These are phyloP conservation scores for Antechinus flavipes DNA, from an alignment of 2,113 vertebrate genomes.

Conservation along the genomic window DNA sequence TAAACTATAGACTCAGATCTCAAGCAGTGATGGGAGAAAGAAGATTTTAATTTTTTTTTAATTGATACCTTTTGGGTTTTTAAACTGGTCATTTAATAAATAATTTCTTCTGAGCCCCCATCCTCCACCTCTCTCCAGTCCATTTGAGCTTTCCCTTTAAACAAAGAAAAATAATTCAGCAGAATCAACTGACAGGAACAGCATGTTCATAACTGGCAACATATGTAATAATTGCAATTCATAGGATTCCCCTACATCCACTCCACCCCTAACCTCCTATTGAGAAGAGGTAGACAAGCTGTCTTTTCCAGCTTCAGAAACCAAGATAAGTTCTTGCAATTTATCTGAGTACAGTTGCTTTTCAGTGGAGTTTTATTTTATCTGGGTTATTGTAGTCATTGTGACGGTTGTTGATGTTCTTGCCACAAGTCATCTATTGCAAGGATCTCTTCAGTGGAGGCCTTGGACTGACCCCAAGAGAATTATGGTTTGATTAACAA, in stretches of 20 bases:
- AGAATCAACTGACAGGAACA: not conserved
- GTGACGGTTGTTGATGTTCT: not conserved
- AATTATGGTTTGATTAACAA: not conserved
- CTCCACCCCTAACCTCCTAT: not conserved
- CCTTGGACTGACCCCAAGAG: not conserved
- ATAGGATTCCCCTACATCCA: not conserved
- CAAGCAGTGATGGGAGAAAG: not conserved
- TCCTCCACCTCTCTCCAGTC: not conserved
- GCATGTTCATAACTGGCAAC: not conserved
- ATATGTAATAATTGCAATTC: not conserved
- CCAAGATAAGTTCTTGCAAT: not conserved
- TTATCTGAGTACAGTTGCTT: not conserved
- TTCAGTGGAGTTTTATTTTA: not conserved
- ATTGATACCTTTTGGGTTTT: not conserved
- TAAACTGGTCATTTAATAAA: not conserved
- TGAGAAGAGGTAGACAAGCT: not conserved
- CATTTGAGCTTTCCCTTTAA: not conserved
- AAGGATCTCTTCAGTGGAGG: not conserved
- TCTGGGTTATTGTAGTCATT: not conserved
- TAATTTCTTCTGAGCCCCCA: not conserved
- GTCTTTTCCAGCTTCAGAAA: not conserved
- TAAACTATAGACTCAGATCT: not conserved
- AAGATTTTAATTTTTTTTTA: not conserved
- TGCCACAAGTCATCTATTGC: not conserved
- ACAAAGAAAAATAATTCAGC: not conserved